phyloP scores from a whole-genome alignment of 2,797 vertebrate genomes.

The Aphelocoma californica region DNA sequence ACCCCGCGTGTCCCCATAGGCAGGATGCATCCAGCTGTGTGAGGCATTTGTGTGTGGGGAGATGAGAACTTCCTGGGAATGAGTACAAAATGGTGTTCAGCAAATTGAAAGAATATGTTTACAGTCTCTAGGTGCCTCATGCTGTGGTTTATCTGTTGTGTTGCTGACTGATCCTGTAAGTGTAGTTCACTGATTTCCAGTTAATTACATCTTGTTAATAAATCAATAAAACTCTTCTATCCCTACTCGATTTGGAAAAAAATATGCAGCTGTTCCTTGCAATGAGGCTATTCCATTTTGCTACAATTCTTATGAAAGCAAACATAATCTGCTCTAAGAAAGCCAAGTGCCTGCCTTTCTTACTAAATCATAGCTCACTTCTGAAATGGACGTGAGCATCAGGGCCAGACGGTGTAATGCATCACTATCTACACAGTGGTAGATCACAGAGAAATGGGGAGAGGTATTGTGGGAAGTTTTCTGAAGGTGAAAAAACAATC shows the following conservation, averaged over 20 bases:
- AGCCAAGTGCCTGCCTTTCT: background rate
- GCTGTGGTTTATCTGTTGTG: background rate
- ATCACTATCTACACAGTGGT: background rate
- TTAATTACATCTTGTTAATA: constrained; percentile 50
- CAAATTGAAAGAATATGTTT: background rate
- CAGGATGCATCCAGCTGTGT: background rate
- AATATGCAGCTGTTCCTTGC: background rate
- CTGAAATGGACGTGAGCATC: background rate
- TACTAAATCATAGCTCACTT: background rate
- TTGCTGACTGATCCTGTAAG: background rate
- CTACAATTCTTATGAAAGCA: background rate
- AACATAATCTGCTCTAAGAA: background rate
- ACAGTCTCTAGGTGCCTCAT: background rate
- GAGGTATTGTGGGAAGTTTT: constrained; percentile 6
- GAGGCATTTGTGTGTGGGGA: background rate
- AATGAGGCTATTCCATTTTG: background rate
- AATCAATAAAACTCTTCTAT: background rate
- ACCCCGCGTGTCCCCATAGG: rapidly evolving
- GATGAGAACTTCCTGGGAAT: background rate
- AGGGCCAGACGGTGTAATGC: background rate
- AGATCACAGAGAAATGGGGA: background rate
- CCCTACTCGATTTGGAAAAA: background rate
- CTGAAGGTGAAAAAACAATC: constrained; percentile 45
- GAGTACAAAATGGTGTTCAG: background rate
- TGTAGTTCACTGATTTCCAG: background rate